Evolutionary conservation across 2,888 invertebrate species (phyloP).

Genomic region (Celastrina argiolus): DNA sequence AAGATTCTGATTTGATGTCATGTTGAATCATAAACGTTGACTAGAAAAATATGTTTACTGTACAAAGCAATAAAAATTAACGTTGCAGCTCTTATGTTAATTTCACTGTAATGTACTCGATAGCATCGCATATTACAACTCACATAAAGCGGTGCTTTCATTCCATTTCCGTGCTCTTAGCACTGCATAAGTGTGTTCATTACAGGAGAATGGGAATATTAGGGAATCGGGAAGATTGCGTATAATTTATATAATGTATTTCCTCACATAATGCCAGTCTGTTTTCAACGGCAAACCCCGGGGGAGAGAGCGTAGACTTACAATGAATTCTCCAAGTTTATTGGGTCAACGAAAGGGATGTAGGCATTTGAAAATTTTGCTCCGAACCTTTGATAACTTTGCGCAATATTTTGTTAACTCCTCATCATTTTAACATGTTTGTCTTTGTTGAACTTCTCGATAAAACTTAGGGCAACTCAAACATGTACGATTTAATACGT

Average conservation of each 20-base stretch:
- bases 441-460: conserved; percentile 11
- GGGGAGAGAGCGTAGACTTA: conserved; percentile 22
- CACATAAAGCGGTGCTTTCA: conserved; percentile 6
- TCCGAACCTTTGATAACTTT: conserved; percentile 16
- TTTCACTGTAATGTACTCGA: conserved; percentile 7
- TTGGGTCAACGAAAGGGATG: conserved; percentile 30
- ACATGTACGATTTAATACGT: not conserved
- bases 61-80: not conserved
- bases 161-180: conserved; percentile 13
- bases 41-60: not conserved
- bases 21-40: not conserved
- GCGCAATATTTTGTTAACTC: conserved; percentile 10
- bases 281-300: conserved; percentile 23
- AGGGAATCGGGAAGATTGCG: conserved; percentile 24
- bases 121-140: not conserved
- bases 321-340: conserved; percentile 32
- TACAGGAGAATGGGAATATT: conserved; percentile 20
- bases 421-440: not conserved
- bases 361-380: conserved; percentile 21
- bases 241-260: conserved; percentile 29
- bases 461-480: not conserved
- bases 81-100: not conserved
- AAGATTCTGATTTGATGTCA: not conserved
- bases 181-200: conserved; percentile 20
- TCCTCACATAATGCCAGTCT: conserved; percentile 22